Base-by-base conservation (phyloP, 1,140 invertebrate genomes). In the Drosophila biarmipes region DNA sequence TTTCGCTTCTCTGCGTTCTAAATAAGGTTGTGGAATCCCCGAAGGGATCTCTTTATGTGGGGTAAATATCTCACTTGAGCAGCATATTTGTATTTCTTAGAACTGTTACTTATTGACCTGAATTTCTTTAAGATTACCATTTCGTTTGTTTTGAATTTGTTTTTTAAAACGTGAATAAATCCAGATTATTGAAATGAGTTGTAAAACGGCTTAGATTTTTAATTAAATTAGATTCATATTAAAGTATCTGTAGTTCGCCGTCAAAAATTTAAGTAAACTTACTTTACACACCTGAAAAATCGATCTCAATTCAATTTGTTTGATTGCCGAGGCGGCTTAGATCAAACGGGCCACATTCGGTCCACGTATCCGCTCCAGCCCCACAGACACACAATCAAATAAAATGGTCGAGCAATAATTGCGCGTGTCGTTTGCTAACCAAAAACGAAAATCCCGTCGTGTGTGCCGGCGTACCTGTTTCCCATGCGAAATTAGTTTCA, bases 401-500 rank as follows among this genome's bases (percentile, higher is more conserved):
- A 86, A 87, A 86, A 86, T 67, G 78, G 82, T 86, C 78, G 74
- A 77, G 82, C 78, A 87, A 87, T 87, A 87, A 87, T 89, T 87
- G 78, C 84, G 82, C 82, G 82, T 87, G 82, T 89, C 82, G 82
- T 72, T 87, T 77, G 78, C 74, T 87, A 45, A 59, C 63, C 64
- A 69, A 58, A 86, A 78, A 72, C 72, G 66, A 80, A 74, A 87
- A 87, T 80, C 66, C 35, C 72, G 40, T 51, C 46, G 45, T 58
- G 38, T 74, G 45, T 57, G 53, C 38, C 81, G 63, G 66, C 62
- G 74, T 82, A 86, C 82, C 82, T 86, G 82, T 82, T 89, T 63
- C 82, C 82, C 82, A 86, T 86, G 82, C 78, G 74, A 78, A 86
- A 86, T 86, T 79, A 86, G 82, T 84, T 66, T 68, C 78, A 89